Conservation (phyloP, 2,888 invertebrate species). For the Plusia festucae region DNA sequence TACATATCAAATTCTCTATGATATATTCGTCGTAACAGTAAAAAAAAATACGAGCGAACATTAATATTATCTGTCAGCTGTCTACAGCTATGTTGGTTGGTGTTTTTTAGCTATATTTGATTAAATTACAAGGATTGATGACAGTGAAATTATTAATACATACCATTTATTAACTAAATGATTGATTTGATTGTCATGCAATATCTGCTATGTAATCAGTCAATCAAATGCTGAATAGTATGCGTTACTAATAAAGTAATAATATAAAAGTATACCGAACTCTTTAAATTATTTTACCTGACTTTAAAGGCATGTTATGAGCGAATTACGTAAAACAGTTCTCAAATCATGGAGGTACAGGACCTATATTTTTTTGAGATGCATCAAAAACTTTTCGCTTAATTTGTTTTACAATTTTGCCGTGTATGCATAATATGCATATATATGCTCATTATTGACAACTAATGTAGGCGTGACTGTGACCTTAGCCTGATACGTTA, state of each 20-base stretch:
- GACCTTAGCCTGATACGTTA: conserved; percentile 69
- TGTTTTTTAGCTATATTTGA: no score
- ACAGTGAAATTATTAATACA: neutral
- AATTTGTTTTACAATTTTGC: no score
- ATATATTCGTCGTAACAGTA: neutral
- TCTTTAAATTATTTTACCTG: neutral
- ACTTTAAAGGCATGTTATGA: neutral
- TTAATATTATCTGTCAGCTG: neutral
- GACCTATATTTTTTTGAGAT: no score
- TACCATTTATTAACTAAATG: neutral
- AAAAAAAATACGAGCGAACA: neutral
- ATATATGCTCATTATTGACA: neutral
- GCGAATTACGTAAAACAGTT: no score
- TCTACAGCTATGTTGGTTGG: no score
- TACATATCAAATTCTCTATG: neutral
- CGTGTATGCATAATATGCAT: no score
- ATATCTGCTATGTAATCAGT: neutral
- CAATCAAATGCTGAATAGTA: neutral
- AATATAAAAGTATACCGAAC: neutral
- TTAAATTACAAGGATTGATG: no score
- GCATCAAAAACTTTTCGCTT: no score
- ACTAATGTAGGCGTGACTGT: conserved; percentile 31
- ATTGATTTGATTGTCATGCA: conserved; percentile 1
- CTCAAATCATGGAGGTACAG: no score
- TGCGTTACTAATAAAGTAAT: neutral